Base-by-base conservation (phyloP, 1,140 invertebrate genomes). In the honey bee (Apis mellifera) region DNA sequence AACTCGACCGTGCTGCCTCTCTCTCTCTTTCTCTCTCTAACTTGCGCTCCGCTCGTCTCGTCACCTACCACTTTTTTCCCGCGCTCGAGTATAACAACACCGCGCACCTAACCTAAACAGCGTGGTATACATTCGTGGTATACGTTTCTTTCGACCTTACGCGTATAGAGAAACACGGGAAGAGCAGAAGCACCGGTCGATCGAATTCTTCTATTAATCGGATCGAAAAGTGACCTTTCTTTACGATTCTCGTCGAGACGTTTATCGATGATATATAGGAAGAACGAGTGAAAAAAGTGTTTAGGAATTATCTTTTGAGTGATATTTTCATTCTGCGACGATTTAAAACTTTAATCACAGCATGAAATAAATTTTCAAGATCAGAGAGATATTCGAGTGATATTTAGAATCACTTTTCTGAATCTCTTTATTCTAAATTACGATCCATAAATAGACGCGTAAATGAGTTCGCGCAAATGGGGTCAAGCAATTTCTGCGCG, bases 31-130 rank as follows among this genome's bases (percentile, higher is more conserved):
- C 13, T 21, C 52, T 52, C 11, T 52, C 52, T 13, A 32, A 12
- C 50, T 62, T 23, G 21, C 57, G n/a, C 64, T 32, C 32, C 32
- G 32, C 23, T 48, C n/a, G n/a, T 21, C 72, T 50, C 23, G 26
- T 82, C 64, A 59, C 59, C 80, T 76, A 83, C 80, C 64, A 85
- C 80, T 87, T 87, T 87, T n/a, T 87, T 87, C 84, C 42, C 3
- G n/a, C 5, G 62, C 48, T 48, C 17, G 52, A 21, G 48, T 48
- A 42, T 70, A 69, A 78, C 26, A 32, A 83, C 77, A 73, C 48
- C 55, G 60, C 62, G 60, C 62, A 21, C n/a, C 15, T 55, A 21
- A n/a, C n/a, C n/a, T n/a, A n/a, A n/a, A 17, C 26, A 65, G 32
- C 7, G 60, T 13, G 1, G 32, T 60, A 60, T 8, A 12, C 48